phyloP scores from a whole-genome alignment of 1,140 invertebrate species.

The Portunus trituberculatus region DNA sequence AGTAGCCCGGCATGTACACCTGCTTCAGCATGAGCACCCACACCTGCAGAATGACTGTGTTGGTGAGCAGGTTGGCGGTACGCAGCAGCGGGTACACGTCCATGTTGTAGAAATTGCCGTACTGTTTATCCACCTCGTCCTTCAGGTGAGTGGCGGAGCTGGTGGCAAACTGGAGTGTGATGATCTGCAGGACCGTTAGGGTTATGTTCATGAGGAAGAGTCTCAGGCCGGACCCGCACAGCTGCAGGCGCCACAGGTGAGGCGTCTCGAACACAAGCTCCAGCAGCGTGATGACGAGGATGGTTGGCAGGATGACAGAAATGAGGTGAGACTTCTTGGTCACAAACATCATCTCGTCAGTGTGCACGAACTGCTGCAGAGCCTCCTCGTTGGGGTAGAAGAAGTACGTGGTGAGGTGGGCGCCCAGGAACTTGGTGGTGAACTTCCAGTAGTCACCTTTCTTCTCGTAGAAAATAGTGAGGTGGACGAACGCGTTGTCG shows the following conservation, averaged over 20 bases:
- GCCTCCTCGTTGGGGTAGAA: slow-evolving; percentile 31
- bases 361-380: neutral
- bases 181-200: neutral
- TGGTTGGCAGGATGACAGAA: neutral
- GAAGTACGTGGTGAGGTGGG: neutral
- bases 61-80: neutral
- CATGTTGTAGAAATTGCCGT: neutral
- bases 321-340: neutral
- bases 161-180: neutral
- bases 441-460: slow-evolving; percentile 4
- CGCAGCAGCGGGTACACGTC: neutral
- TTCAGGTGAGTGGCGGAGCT: neutral
- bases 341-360: neutral
- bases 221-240: neutral
- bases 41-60: neutral
- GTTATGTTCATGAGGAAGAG: neutral
- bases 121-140: neutral
- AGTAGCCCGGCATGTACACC: neutral
- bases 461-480: slow-evolving; percentile 21
- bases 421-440: neutral
- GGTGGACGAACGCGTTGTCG: slow-evolving; percentile 19
- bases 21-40: neutral
- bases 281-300: slow-evolving; percentile 1
- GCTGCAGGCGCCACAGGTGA: neutral
- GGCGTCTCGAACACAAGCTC: slow-evolving; percentile 9